A percentile compares a stretch with the other conserved stretches of the same genome.
Evolutionary conservation across 2,888 invertebrate genomes (phyloP).

Genomic region (Argyra leucocephala): DNA sequence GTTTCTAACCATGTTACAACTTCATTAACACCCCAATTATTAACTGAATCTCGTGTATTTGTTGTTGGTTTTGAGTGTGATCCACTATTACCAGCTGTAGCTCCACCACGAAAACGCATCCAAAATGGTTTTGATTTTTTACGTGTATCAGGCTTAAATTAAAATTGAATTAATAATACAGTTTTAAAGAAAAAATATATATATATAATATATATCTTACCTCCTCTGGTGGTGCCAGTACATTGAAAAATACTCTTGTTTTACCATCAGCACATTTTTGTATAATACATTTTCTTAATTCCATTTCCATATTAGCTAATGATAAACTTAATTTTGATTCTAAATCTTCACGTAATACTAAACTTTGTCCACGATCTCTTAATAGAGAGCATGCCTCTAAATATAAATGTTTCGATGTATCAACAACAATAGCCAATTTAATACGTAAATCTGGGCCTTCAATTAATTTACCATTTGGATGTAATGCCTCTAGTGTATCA

Average conservation of each 20-base stretch:
- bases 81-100: constrained; percentile 28
- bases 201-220: constrained; percentile 26
- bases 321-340: constrained; percentile 59
- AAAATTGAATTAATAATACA: background rate
- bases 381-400: constrained; percentile 63
- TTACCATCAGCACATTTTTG: constrained; percentile 41
- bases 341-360: constrained; percentile 56
- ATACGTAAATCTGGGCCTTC: constrained; percentile 65
- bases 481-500: constrained; percentile 61
- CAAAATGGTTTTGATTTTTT: constrained; percentile 60
- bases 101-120: constrained; percentile 53
- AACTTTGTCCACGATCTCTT: constrained; percentile 56
- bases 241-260: constrained; percentile 41
- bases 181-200: background rate
- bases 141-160: constrained; percentile 43
- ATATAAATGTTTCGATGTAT: constrained; percentile 49
- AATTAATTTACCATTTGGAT: constrained; percentile 70
- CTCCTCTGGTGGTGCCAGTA: constrained; percentile 41
- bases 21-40: constrained; percentile 75
- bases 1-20: constrained; percentile 85
- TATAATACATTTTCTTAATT: constrained; percentile 58
- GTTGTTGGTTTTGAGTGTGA: constrained; percentile 34
- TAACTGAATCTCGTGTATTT: constrained; percentile 47
- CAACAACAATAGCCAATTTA: constrained; percentile 55
- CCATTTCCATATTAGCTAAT: constrained; percentile 60